Base-by-base conservation (phyloP, 2,113 vertebrate genomes). In the Sialia sialis region DNA sequence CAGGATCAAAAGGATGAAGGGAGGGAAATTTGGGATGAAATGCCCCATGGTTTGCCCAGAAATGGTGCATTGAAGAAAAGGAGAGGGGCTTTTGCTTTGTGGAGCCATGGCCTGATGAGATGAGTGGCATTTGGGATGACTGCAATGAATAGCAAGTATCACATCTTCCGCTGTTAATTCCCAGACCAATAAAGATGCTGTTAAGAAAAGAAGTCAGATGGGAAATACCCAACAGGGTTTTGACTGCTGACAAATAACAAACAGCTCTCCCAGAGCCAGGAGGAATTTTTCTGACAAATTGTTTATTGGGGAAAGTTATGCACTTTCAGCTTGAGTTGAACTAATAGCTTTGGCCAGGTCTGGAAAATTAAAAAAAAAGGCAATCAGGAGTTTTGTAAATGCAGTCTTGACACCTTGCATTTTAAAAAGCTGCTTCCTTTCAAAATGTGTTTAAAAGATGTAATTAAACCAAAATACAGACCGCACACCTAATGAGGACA, bases 141-240 rank as follows among this genome's bases (percentile, higher is more conserved):
- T 92, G 88, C 90, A 88, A 83, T 81, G 94, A 94, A 93, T 90
- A 93, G 90, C 88, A 90, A 88, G 82, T 74, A 86, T 96, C 52
- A 0, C 75, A 67, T 92, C 84, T 90, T 83, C 72, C 1, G 0
- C 64, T 5, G 2, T 86, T 88, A 92, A 93, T 94, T 95, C 92
- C 89, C 95, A 96, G 48, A 89, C 83, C 94, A 93, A 94, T 96
- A 94, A 96, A 94, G 90, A 59, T 3, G n/a, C 92, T 88, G 88
- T 70, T 96, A 95, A 95, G 93, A 66, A 68, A 86, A 88, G 89
- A 76, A 96, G 85, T 93, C 94, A 94, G 73, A 67, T 90, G 95
- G 90, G 96, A 96, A 93, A 96, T 76, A 80, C 83, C 83, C 95
- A 89, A 74, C 83, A 84, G 92, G 90, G 94, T 58, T 96, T 93